Evolutionary conservation across 2,797 vertebrate species (phyloP).

Genomic region (Eulemur rubriventer): DNA sequence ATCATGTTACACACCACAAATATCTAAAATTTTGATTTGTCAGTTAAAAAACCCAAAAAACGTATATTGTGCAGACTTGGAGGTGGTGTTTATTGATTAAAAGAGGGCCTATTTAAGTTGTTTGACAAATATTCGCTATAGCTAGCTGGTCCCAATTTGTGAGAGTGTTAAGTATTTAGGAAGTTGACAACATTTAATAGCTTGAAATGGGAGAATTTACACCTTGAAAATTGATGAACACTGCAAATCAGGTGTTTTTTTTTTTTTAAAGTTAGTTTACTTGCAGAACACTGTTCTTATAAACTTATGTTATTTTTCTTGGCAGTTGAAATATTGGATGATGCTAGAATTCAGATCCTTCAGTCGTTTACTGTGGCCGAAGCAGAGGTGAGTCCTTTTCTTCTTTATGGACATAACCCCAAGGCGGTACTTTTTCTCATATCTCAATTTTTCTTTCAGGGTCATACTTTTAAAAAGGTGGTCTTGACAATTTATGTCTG

Average conservation of each 20-base stretch:
- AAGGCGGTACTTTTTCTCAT: not conserved
- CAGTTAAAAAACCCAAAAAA: not conserved
- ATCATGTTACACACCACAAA: not conserved
- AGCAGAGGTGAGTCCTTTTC: conserved; percentile 83
- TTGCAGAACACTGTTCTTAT: not conserved
- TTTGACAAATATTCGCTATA: not conserved
- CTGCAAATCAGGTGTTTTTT: not conserved
- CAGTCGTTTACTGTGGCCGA: conserved; percentile 83
- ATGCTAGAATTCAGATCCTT: conserved; percentile 88
- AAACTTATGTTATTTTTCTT: conserved; percentile 50
- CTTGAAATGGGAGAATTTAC: not conserved
- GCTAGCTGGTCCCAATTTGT: not conserved
- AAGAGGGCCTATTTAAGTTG: not conserved
- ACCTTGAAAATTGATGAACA: not conserved
- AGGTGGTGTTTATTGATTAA: not conserved
- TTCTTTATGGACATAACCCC: not conserved
- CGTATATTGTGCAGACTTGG: not conserved
- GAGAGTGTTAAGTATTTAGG: not conserved
- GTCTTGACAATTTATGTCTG: conserved; percentile 88
- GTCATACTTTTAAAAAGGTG: conserved; percentile 86
- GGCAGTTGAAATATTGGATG: conserved; percentile 84
- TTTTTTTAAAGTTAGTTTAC: not conserved
- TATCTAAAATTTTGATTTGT: not conserved
- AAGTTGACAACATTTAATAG: not conserved
- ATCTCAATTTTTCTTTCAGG: conserved; percentile 82